Evolutionary conservation across 2,888 invertebrate genomes (phyloP).

Genomic region (Parochlus steinenii): DNA sequence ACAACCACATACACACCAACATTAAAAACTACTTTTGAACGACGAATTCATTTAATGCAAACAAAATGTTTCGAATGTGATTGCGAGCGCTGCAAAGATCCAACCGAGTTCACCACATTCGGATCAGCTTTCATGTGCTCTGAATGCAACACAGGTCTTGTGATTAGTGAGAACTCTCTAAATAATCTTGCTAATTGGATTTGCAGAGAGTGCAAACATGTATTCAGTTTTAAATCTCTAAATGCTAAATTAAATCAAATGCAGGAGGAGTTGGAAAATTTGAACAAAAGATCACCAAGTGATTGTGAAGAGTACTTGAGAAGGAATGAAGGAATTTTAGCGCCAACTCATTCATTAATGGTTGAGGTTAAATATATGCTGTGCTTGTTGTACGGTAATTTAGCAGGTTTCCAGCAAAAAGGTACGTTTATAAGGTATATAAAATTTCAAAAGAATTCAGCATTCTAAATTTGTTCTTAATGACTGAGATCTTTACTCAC

Average conservation of each 20-base stretch:
- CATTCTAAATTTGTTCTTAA: not conserved
- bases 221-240: not conserved
- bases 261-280: conserved; percentile 1
- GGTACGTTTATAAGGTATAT: conserved; percentile 1
- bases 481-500: not conserved
- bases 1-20: conserved; percentile 52
- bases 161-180: conserved; percentile 2
- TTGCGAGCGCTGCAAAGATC: conserved; percentile 30
- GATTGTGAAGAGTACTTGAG: conserved; percentile 3
- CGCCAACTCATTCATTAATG: conserved; percentile 10
- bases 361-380: conserved; percentile 10
- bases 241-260: conserved; percentile 3
- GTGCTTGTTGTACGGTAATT: conserved; percentile 11
- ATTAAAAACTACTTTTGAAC: conserved; percentile 9
- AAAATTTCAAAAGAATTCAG: not conserved
- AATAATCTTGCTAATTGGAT: conserved; percentile 5
- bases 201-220: conserved; percentile 6
- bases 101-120: conserved; percentile 5
- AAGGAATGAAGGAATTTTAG: too few species aligned
- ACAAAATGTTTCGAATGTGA: conserved; percentile 52
- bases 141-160: conserved; percentile 1
- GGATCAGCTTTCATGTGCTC: conserved; percentile 6
- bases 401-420: conserved; percentile 7
- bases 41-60: conserved; percentile 36
- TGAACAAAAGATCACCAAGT: not conserved